These are phyloP conservation scores for Scaptomyza cyrtandrae DNA, from an alignment of 2,888 invertebrate genomes.

Conservation along the genomic window DNA sequence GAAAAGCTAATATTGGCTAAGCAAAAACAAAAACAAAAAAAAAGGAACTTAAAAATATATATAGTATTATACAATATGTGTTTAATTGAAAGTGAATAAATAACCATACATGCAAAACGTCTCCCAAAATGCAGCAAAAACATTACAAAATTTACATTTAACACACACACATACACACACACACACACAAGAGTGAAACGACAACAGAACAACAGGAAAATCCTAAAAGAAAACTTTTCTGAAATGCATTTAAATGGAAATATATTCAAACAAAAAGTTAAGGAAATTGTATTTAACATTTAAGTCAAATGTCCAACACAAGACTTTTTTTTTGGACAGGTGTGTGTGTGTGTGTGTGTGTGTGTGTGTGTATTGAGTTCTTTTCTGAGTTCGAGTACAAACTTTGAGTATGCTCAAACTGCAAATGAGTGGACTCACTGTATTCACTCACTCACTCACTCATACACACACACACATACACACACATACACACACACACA, in stretches of 20 bases:
- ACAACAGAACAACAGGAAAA: conserved; percentile 13
- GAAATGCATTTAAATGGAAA: conserved; percentile 76
- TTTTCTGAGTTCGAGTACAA: conserved; percentile 14
- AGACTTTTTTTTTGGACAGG: conserved; percentile 30
- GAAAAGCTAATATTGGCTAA: conserved; percentile 11
- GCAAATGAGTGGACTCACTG: conserved; percentile 26
- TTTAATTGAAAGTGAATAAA: conserved; percentile 32
- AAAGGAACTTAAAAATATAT: conserved; percentile 3
- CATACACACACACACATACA: conserved; percentile 13
- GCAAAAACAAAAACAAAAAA: conserved; percentile 4
- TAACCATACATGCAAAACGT: conserved; percentile 15
- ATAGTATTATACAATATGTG: conserved; percentile 25
- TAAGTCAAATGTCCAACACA: conserved; percentile 60
- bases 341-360: background rate
- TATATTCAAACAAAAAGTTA: conserved; percentile 68
- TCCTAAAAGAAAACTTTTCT: conserved; percentile 59
- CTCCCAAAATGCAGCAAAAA: conserved; percentile 17
- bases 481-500: conserved; percentile 15
- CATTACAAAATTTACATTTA: conserved; percentile 20
- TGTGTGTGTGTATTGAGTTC: conserved; percentile 7
- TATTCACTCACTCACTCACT: conserved; percentile 30
- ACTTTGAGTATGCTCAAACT: conserved; percentile 8
- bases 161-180: conserved; percentile 3
- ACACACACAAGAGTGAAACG: conserved; percentile 19
- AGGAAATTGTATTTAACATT: conserved; percentile 69